Base-by-base conservation (phyloP, 2,797 vertebrate genomes). In the Enoplosus armatus region DNA sequence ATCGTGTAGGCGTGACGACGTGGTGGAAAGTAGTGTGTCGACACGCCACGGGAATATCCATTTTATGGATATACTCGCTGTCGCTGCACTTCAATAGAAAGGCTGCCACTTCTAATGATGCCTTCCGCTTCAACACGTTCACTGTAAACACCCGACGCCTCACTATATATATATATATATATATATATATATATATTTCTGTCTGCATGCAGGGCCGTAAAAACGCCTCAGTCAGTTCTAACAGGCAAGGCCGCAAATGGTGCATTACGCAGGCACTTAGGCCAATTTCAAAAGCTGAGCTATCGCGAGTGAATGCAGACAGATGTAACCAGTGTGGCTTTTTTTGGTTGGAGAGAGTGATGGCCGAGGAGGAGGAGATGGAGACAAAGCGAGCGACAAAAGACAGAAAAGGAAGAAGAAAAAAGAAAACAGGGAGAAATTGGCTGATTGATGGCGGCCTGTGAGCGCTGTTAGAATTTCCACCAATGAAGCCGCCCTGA, bases 61-160 rank as follows among this genome's bases (percentile, higher is more conserved):
- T 64, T 51, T 45, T 29, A 62, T 24, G 18, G 26, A 61, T 27
- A 41, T 45, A 39, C 22, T 39, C 22, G 2, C 10, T n/a, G 39
- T 35, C 2, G 0, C 20, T 43, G 20, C 39, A 54, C 29, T 72
- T 74, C 15, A 69, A 62, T 6, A 27, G 24, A 55, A 62, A 73
- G 5, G 54, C 26, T 72, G 37, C 48, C 7, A 65, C 48, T 48
- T 18, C 18, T 45, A 66, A 67, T 59, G 55, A 75, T 53, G 50
- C 48, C 33, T 56, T 35, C 58, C 10, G 62, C 61, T 72, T 64
- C 39, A 48, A 62, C 64, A 48, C 62, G 61, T 85, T 27, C 39
- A 77, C 35, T 50, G 59, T 61, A 86, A 87, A 84, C 79, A 85
- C 48, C 20, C 58, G 20, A 64, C 24, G 37, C 8, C 18, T 74